Conservation (phyloP, 2,888 invertebrate genomes). For the Ophion costatus region DNA sequence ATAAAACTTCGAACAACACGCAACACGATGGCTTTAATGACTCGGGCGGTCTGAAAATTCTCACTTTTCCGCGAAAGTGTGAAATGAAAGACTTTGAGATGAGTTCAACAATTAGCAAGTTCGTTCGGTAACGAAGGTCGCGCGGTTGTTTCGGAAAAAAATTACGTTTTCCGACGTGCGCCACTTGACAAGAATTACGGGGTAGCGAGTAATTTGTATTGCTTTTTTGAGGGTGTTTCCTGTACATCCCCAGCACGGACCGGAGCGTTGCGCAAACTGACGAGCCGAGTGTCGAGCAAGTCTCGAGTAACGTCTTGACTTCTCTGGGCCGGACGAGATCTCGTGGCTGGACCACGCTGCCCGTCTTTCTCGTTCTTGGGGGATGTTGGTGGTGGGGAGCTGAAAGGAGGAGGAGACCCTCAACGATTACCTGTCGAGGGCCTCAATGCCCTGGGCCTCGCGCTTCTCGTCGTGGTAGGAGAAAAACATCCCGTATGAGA, state of each 20-base stretch:
- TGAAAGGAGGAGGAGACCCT: not conserved
- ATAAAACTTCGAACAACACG: too few species aligned
- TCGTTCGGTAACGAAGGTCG: not conserved
- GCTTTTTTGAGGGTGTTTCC: slow-evolving; percentile 13
- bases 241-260: slow-evolving; percentile 71
- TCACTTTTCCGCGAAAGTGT: not conserved
- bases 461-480: slow-evolving; percentile 74
- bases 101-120: too few species aligned
- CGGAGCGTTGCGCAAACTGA: slow-evolving; percentile 80
- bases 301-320: slow-evolving; percentile 71
- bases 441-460: slow-evolving; percentile 68
- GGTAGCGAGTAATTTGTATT: slow-evolving; percentile 1
- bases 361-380: slow-evolving; percentile 77
- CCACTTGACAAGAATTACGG: slow-evolving; percentile 28
- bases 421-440: slow-evolving; percentile 56
- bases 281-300: slow-evolving; percentile 67
- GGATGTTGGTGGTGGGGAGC: slow-evolving; percentile 65
- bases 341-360: slow-evolving; percentile 82
- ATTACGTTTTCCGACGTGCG: not conserved
- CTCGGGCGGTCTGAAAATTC: too few species aligned
- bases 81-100: too few species aligned
- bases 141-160: not conserved
- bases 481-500: slow-evolving; percentile 53
- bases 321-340: slow-evolving; percentile 74
- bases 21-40: too few species aligned